Conservation (phyloP, 1,140 invertebrate genomes). For the Bemisia tabaci region DNA sequence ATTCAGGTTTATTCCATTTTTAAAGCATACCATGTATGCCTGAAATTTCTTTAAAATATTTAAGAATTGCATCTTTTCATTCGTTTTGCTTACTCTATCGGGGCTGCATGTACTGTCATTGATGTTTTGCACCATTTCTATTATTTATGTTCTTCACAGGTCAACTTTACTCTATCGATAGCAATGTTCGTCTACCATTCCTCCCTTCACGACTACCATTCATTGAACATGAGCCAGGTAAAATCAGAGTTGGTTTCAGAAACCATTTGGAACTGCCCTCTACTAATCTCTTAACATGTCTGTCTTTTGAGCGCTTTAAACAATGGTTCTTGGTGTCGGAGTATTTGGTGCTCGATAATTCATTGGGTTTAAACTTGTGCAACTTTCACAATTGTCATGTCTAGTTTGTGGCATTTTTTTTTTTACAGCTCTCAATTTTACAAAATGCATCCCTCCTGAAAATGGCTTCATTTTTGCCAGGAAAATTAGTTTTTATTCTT, state of each 20-base stretch:
- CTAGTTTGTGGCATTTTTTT: constrained; percentile 8
- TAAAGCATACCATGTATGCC: too few species aligned
- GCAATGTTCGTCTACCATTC: constrained; percentile 33
- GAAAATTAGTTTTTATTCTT: too few species aligned
- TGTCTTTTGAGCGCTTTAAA: too few species aligned
- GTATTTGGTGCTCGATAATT: neutral
- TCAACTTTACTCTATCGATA: constrained; percentile 45
- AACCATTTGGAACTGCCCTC: neutral
- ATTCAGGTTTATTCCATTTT: too few species aligned
- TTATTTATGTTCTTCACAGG: constrained; percentile 32
- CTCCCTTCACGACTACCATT: constrained; percentile 33
- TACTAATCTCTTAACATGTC: neutral
- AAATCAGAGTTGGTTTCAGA: constrained; percentile 18
- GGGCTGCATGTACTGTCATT: neutral
- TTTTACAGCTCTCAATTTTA: constrained; percentile 8
- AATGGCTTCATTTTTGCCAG: constrained; percentile 12
- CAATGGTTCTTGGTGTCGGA: neutral
- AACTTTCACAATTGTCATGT: neutral
- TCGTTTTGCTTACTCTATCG: neutral
- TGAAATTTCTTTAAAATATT: too few species aligned
- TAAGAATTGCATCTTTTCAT: neutral
- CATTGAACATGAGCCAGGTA: constrained; percentile 36
- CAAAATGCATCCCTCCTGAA: constrained; percentile 12
- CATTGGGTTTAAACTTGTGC: neutral
- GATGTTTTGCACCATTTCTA: neutral